These are phyloP conservation scores for Stichodactyla mertensii DNA, from an alignment of 64 coral and sea anemone species.

Conservation along the genomic window DNA sequence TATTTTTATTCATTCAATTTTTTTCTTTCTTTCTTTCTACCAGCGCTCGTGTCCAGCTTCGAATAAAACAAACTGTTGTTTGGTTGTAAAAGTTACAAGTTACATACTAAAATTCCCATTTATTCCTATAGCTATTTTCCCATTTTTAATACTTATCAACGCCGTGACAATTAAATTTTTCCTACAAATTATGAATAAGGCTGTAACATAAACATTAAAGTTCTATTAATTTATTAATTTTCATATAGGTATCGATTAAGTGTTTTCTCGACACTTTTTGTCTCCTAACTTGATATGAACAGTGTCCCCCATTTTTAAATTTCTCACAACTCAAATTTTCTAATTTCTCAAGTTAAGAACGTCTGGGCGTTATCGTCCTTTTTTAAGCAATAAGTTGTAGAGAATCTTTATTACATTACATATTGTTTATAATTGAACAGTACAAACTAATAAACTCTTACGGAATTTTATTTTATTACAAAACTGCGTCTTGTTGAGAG, in stretches of 20 bases:
- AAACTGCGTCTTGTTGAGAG: background rate
- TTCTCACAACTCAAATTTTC: background rate
- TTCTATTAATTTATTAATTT: constrained; percentile 15
- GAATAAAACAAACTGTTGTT: too few relatives aligned
- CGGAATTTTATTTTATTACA: constrained; percentile 3
- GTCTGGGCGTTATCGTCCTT: background rate
- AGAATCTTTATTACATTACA: constrained; percentile 6
- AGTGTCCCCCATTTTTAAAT: background rate
- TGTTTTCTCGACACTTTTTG: background rate
- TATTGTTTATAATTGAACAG: constrained; percentile 25
- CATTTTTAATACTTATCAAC: background rate
- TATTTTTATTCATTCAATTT: too few relatives aligned
- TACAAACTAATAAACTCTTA: constrained; percentile 10
- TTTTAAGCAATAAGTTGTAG: background rate
- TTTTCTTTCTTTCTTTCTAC: too few relatives aligned
- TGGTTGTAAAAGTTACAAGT: too few relatives aligned
- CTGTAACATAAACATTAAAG: background rate
- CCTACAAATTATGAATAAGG: background rate
- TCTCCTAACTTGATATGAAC: background rate
- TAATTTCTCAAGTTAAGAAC: background rate
- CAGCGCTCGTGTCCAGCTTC: too few relatives aligned
- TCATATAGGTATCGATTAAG: background rate
- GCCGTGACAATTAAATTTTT: background rate
- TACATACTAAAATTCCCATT: too few relatives aligned
- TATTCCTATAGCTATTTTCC: background rate